Conservation (phyloP, 2,113 vertebrate species). For the Columbina picui region DNA sequence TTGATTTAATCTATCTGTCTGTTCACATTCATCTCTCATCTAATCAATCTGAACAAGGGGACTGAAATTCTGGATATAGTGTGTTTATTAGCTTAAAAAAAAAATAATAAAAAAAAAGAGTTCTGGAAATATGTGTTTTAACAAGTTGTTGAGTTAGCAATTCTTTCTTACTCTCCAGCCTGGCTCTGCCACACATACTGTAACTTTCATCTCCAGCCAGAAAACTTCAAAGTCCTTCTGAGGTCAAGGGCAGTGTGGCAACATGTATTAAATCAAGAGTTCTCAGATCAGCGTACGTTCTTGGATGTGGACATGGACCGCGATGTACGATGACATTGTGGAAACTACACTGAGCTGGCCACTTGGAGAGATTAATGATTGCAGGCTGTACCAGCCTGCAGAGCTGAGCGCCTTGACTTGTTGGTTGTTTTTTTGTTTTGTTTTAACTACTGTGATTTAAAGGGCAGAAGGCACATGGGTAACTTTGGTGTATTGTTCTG, state of each 20-base stretch:
- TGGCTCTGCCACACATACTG: conserved; percentile 21
- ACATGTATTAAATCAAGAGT: conserved; percentile 58
- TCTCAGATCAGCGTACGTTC: background rate
- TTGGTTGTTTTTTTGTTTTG: background rate
- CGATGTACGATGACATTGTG: background rate
- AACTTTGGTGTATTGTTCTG: background rate
- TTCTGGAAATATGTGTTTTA: conserved; percentile 46
- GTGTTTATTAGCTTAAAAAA: conserved; percentile 18
- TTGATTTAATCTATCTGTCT: conserved; percentile 64
- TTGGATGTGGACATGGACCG: conserved; percentile 15
- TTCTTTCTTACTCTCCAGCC: conserved; percentile 30
- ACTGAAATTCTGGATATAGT: conserved; percentile 37
- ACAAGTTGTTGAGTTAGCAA: conserved; percentile 44
- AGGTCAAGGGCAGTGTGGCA: conserved; percentile 57
- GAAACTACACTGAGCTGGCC: background rate
- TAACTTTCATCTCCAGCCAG: conserved; percentile 67
- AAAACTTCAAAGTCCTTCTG: conserved; percentile 50
- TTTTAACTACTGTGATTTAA: background rate
- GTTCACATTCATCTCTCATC: conserved; percentile 61
- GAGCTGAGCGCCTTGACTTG: background rate
- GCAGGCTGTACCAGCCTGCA: background rate
- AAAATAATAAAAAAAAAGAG: background rate
- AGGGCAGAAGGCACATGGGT: background rate
- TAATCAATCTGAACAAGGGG: conserved; percentile 49
- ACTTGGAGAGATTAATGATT: conserved; percentile 20